Evolutionary conservation across 2,113 vertebrate genomes (phyloP), one percentile per base, ranked within the genome.

Genomic region (Saccopteryx leptura): DNA sequence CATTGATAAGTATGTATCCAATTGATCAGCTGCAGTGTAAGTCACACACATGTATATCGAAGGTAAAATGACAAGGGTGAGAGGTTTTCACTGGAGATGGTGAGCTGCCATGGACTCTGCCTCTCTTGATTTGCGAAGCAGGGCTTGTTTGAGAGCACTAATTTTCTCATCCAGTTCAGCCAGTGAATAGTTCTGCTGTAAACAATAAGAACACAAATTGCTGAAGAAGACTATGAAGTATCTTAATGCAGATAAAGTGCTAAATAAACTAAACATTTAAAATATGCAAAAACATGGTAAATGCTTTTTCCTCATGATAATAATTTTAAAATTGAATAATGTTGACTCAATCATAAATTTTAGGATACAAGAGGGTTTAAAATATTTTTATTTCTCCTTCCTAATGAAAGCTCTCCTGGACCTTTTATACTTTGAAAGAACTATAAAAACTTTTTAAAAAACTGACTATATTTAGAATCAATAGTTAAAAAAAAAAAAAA

Each of bases 91-190:
- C 9, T 98, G 97, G 97, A 99, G 98, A 48, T 98, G 98, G 23
- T 98, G 97, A 97, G 98, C 92, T 81, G 98, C 99, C 95, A 98
- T 98, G 91, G 98, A 96, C 71, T 98, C 98, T 95, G 96, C 96
- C 95, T 98, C 98, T 96, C 97, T 99, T 80, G 99, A 99, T 98
- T 99, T 99, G 98, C 99, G 99, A 97, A 99, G 98, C 69, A 99
- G 98, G 15, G 99, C 99, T 71, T 99, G 99, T 97, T 99, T 99
- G 97, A 99, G 99, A 26, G 99, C 99, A 95, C 98, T 99, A 98
- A 99, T 99, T 99, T 99, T 99, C 98, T 99, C 99, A 98, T 99
- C 99, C 98, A 99, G 98, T 98, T 99, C 99, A 60, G 98, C 98
- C 98, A 99, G 98, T 78, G 99, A 99, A 98, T 99, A 99, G 96